These are phyloP conservation scores for Cosmia trapezina DNA, from an alignment of 2,888 invertebrate species.

Conservation along the genomic window DNA sequence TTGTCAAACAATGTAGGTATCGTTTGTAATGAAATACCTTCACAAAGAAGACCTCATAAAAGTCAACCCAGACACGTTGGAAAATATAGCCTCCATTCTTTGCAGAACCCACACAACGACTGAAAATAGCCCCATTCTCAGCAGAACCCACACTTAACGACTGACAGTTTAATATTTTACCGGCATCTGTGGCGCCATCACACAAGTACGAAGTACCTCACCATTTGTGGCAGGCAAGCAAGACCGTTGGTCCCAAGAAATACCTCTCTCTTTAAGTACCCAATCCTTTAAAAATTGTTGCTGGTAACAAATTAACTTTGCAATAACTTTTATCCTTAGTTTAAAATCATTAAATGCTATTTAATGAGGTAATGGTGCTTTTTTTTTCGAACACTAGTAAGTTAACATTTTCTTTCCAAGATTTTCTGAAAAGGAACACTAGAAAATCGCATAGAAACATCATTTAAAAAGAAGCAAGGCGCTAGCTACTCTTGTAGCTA, in stretches of 20 bases:
- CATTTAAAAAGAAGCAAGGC: conserved; percentile 52
- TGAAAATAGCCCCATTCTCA: conserved; percentile 1
- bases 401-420: conserved; percentile 1
- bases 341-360: not conserved
- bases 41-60: too few species aligned
- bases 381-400: not conserved
- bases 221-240: conserved; percentile 21
- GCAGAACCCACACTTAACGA: conserved; percentile 23
- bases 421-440: conserved; percentile 34
- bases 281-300: not conserved
- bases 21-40: too few species aligned
- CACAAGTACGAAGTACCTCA: not conserved
- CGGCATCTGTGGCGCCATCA: conserved; percentile 15
- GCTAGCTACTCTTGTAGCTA: conserved; percentile 49
- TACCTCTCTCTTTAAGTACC: not conserved
- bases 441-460: conserved; percentile 46
- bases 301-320: not conserved
- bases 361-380: too few species aligned
- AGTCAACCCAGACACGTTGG: not conserved
- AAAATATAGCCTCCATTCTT: conserved; percentile 3
- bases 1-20: too few species aligned
- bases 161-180: conserved; percentile 28
- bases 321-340: not conserved
- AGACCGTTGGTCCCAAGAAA: not conserved
- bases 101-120: conserved; percentile 22